Conservation (phyloP, 1,140 invertebrate species). For the Polypedilum vanderplanki region DNA sequence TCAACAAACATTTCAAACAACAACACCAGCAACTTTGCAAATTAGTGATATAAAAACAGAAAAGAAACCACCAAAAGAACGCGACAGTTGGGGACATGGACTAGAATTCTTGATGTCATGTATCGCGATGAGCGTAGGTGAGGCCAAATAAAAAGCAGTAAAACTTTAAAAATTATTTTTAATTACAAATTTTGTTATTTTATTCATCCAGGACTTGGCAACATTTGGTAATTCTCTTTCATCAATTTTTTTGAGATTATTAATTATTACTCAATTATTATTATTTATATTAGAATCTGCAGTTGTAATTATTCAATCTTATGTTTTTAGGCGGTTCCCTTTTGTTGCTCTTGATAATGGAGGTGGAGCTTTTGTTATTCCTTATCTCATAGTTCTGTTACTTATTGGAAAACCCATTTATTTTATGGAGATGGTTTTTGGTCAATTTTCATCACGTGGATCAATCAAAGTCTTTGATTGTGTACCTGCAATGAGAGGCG, state of each 20-base stretch:
- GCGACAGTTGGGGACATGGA: conserved; percentile 35
- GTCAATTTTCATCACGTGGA: conserved; percentile 25
- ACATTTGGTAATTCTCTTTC: no score
- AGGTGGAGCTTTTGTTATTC: conserved; percentile 47
- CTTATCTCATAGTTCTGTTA: not conserved
- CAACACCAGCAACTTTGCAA: not conserved
- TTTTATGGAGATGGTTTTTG: conserved; percentile 21
- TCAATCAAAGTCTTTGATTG: conserved; percentile 17
- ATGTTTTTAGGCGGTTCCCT: conserved; percentile 50
- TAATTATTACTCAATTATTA: no score
- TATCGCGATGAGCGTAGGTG: conserved; percentile 47
- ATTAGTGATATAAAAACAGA: not conserved
- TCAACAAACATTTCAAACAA: not conserved
- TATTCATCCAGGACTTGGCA: no score
- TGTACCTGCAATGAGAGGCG: conserved; percentile 46
- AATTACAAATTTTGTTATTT: not conserved
- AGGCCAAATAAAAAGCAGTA: no score
- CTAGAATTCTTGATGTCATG: conserved; percentile 45
- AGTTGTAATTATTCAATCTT: no score
- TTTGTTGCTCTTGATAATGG: conserved; percentile 46
- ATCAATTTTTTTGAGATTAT: no score
- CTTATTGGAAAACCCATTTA: not conserved
- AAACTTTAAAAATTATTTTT: no score
- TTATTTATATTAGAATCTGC: no score
- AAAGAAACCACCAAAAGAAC: not conserved